Percentiles rank a stretch among this genome's conserved stretches.
Conservation (phyloP, 2,888 invertebrate species). For the Trypoxylon attenuatum region DNA sequence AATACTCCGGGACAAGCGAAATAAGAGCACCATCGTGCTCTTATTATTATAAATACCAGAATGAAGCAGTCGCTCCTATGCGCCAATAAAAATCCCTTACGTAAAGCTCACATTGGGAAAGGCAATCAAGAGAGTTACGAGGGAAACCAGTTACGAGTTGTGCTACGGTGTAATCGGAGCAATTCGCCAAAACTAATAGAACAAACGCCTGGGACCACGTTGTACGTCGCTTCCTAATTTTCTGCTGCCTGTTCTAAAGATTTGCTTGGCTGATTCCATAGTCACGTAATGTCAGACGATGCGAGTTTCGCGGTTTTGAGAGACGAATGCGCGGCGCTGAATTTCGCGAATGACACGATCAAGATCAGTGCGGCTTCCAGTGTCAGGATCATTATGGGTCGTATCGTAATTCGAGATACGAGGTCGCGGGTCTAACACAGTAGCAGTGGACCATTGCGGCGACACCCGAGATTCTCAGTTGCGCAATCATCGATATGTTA, state of each 20-base stretch:
- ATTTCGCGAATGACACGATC: conserved; percentile 17
- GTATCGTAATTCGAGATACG: conserved; percentile 38
- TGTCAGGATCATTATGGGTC: conserved; percentile 33
- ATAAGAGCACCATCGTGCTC: conserved; percentile 18
- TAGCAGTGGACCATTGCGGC: no score
- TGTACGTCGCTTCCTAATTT: no score
- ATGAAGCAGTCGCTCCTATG: background rate
- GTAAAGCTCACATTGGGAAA: conserved; percentile 18
- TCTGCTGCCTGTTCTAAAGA: no score
- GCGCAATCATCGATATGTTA: conserved; percentile 22
- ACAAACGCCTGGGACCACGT: conserved; percentile 2
- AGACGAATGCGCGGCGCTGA: background rate
- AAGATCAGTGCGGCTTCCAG: conserved; percentile 42
- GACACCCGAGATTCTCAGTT: conserved; percentile 13
- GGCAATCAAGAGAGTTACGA: background rate
- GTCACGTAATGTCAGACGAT: conserved; percentile 4
- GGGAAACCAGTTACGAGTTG: conserved; percentile 15
- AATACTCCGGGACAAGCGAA: conserved; percentile 21
- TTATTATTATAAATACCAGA: no score
- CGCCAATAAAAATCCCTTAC: conserved; percentile 3
- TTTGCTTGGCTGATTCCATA: conserved; percentile 4
- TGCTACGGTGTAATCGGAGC: conserved; percentile 8
- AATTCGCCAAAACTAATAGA: conserved; percentile 10
- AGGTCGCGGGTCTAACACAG: conserved; percentile 21
- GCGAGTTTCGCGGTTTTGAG: background rate